These are phyloP conservation scores for Coregonus ussuriensis DNA, from an alignment of 2,797 vertebrate species.

Conservation along the genomic window DNA sequence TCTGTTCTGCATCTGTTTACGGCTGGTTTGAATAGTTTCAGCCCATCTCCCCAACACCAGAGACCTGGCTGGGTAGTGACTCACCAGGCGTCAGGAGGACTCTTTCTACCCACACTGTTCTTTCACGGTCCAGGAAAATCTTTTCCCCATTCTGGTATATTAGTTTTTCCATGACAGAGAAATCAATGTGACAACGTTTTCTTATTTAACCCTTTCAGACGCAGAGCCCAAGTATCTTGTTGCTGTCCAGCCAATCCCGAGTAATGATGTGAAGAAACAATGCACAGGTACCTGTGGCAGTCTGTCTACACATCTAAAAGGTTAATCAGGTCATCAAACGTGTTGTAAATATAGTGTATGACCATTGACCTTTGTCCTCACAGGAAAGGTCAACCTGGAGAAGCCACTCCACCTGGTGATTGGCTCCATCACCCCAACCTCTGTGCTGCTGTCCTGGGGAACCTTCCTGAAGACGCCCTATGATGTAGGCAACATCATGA, in stretches of 20 bases:
- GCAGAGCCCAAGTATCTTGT: conserved; percentile 93
- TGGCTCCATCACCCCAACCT: conserved; percentile 86
- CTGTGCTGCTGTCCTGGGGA: conserved; percentile 93
- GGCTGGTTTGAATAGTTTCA: not conserved
- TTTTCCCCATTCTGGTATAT: not conserved
- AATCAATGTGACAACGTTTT: not conserved
- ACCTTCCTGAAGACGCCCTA: conserved; percentile 85
- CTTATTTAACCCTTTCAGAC: conserved; percentile 74
- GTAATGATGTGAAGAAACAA: conserved; percentile 74
- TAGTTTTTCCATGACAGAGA: not conserved
- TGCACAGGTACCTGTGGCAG: conserved; percentile 69
- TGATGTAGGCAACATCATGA: conserved; percentile 81
- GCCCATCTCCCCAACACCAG: not conserved
- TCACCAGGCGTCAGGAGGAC: not conserved
- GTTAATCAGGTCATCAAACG: not conserved
- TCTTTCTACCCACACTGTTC: not conserved
- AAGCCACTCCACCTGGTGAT: conserved; percentile 91
- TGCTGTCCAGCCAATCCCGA: conserved; percentile 84
- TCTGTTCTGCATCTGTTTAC: conserved; percentile 25
- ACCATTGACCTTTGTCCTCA: conserved; percentile 2
- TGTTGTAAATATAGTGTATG: not conserved
- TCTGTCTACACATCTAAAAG: not conserved
- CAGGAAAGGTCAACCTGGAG: conserved; percentile 85
- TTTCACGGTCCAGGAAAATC: not conserved
- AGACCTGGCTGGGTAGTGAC: not conserved